These are phyloP conservation scores for Odontomyia ornata DNA, from an alignment of 2,888 invertebrate species.

Conservation along the genomic window DNA sequence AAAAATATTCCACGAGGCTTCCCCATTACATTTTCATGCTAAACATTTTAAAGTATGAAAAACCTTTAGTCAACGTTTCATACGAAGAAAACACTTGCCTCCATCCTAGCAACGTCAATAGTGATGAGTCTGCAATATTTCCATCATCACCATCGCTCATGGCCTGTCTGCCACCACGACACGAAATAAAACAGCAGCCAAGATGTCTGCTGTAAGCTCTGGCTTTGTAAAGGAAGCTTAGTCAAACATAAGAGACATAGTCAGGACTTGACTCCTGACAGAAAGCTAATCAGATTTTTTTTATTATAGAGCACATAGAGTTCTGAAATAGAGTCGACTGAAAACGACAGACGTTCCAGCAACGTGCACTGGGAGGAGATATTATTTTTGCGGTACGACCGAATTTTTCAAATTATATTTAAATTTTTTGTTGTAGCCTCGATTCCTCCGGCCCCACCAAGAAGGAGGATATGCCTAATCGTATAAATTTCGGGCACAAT, in stretches of 20 bases:
- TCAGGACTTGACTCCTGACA: conserved; percentile 17
- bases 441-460: too few relatives aligned
- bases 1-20: too few relatives aligned
- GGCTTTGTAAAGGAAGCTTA: background rate
- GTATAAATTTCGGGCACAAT: background rate
- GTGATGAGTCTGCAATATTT: conserved; percentile 13
- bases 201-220: conserved; percentile 14
- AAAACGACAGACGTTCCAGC: conserved; percentile 21
- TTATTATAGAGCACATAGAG: background rate
- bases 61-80: background rate
- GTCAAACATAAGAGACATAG: background rate
- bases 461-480: background rate
- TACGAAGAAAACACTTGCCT: background rate
- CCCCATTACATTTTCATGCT: too few relatives aligned
- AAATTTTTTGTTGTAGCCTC: conserved; percentile 15
- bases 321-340: background rate
- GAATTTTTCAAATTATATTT: conserved; percentile 26
- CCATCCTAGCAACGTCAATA: background rate
- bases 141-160: background rate
- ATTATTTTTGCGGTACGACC: background rate
- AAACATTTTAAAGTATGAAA: background rate
- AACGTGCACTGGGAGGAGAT: background rate
- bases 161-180: background rate
- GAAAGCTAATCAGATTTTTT: conserved; percentile 21
- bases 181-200: background rate